Percentiles rank a stretch among this genome's conserved stretches.
phyloP scores from a whole-genome alignment of 2,888 invertebrate species.

The Ectobius pallidus region DNA sequence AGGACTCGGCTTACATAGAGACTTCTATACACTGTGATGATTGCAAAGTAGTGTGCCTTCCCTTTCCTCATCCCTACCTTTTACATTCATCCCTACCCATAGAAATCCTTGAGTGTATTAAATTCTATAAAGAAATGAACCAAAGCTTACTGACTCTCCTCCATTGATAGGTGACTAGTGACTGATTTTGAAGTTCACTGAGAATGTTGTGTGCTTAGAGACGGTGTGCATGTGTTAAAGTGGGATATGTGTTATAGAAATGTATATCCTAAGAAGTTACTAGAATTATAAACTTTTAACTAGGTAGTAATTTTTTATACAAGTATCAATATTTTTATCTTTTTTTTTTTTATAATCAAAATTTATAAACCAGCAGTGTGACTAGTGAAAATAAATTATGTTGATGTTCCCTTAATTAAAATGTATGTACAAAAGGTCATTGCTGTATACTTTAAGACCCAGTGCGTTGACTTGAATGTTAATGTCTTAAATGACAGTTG shows the following conservation, averaged over 20 bases:
- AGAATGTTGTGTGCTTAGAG: not conserved
- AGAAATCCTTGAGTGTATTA: not conserved
- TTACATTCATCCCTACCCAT: not conserved
- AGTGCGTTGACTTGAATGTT: too few species aligned
- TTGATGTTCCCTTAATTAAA: not conserved
- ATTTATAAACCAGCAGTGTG: not conserved
- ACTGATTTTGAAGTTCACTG: not conserved
- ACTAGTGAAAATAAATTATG: not conserved
- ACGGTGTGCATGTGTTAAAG: not conserved
- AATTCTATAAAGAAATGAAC: slow-evolving; percentile 10
- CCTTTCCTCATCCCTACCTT: not conserved
- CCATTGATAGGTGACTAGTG: not conserved
- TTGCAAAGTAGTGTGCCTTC: slow-evolving; percentile 9
- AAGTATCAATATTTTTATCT: slow-evolving; percentile 13
- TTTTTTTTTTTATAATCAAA: slow-evolving; percentile 22
- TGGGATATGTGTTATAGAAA: not conserved
- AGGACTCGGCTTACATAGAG: slow-evolving; percentile 31
- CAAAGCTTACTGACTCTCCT: not conserved
- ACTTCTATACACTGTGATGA: not conserved
- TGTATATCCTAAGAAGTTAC: not conserved
- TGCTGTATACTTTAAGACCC: too few species aligned
- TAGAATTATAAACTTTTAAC: not conserved
- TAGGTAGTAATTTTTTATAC: slow-evolving; percentile 10
- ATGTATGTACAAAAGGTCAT: too few species aligned
- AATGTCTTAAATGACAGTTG: too few species aligned